Conservation (phyloP, 2,888 invertebrate species). For the Fragum sueziense region DNA sequence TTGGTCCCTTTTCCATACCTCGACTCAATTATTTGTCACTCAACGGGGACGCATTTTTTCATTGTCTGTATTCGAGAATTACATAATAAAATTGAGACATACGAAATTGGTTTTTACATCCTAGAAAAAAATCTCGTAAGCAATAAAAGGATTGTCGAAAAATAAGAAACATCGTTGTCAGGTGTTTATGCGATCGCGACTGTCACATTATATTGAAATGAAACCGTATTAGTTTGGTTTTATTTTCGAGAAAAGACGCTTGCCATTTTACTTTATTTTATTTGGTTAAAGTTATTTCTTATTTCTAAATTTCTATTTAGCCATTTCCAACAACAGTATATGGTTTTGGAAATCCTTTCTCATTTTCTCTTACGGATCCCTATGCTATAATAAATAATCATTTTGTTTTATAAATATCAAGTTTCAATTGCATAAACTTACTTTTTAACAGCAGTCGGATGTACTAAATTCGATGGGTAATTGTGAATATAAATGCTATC, state of each 20-base stretch:
- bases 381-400: background rate
- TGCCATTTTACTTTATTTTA: too few species aligned
- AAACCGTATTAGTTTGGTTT: constrained; percentile 5
- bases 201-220: constrained; percentile 15
- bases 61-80: constrained; percentile 12
- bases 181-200: constrained; percentile 14
- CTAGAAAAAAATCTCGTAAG: background rate
- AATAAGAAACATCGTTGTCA: background rate
- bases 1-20: too few species aligned
- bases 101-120: constrained; percentile 7
- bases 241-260: background rate
- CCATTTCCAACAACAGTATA: background rate
- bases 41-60: background rate
- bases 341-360: background rate
- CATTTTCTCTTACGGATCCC: background rate
- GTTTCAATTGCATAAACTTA: too few species aligned
- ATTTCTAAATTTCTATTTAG: background rate
- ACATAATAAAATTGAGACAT: background rate
- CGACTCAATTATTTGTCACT: constrained; percentile 1
- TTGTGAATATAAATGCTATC: too few species aligned
- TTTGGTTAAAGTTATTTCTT: too few species aligned
- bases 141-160: background rate
- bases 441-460: too few species aligned
- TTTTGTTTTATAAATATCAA: too few species aligned
- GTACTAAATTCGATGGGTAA: too few species aligned